A percentile compares a stretch with the other conserved stretches of the same genome.
Conservation (phyloP, 2,113 vertebrate species). For the Sapayoa aenigma region DNA sequence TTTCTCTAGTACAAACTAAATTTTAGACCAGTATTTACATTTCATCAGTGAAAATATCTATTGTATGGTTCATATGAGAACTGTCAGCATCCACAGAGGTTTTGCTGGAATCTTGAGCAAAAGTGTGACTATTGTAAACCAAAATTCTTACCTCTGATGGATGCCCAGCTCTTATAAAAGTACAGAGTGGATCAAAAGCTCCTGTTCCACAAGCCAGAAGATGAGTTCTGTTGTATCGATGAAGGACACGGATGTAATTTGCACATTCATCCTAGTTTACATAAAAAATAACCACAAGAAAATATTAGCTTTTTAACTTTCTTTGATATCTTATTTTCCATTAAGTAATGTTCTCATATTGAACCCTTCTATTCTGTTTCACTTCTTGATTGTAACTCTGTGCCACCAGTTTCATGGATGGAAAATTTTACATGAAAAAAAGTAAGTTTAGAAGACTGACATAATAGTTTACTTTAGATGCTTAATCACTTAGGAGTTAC, state of each 20-base stretch:
- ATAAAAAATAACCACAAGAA: not conserved
- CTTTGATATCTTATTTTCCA: not conserved
- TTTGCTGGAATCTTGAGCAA: not conserved
- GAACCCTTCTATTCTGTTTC: not conserved
- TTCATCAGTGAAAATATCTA: not conserved
- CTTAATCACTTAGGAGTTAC: not conserved
- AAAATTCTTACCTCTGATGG: constrained; percentile 76
- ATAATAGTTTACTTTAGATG: not conserved
- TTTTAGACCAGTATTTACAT: not conserved
- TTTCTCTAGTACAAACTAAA: not conserved
- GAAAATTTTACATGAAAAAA: not conserved
- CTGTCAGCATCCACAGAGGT: not conserved
- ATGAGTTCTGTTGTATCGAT: constrained; percentile 90
- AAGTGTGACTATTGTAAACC: not conserved
- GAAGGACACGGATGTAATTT: constrained; percentile 92
- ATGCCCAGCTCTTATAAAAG: constrained; percentile 82
- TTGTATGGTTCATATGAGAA: not conserved
- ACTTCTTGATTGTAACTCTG: not conserved
- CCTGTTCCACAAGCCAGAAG: constrained; percentile 92
- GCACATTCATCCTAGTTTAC: constrained; percentile 87
- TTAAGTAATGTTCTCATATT: not conserved
- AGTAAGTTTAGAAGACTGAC: not conserved
- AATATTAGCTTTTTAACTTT: not conserved
- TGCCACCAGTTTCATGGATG: not conserved
- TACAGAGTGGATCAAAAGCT: constrained; percentile 89